Conservation (phyloP, 1,140 invertebrate species). For the Aleiodes sp. region DNA sequence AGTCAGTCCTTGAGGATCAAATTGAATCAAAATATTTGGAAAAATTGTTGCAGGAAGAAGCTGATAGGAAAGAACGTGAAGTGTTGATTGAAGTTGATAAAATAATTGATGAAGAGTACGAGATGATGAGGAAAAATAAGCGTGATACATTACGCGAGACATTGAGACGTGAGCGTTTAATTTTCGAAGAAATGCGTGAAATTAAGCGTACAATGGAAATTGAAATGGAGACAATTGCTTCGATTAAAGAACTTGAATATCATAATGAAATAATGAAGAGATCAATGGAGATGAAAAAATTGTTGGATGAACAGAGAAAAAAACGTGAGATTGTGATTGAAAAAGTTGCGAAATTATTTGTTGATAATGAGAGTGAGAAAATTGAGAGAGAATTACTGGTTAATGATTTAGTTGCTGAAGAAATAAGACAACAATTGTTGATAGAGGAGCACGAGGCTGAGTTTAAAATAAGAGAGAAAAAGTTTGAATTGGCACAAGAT, state of each 20-base stretch:
- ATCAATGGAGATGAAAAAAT: slow-evolving; percentile 32
- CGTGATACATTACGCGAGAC: slow-evolving; percentile 30
- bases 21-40: slow-evolving; percentile 39
- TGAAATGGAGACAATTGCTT: not conserved
- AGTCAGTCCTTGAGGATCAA: slow-evolving; percentile 41
- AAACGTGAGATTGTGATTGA: slow-evolving; percentile 36
- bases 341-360: slow-evolving; percentile 39
- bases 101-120: slow-evolving; percentile 41
- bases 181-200: slow-evolving; percentile 34
- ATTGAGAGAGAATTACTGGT: slow-evolving; percentile 40
- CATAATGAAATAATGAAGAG: slow-evolving; percentile 37
- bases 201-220: not conserved
- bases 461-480: slow-evolving; percentile 29
- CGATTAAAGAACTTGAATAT: slow-evolving; percentile 29
- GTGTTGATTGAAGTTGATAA: slow-evolving; percentile 43
- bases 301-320: slow-evolving; percentile 28
- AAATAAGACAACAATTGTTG: slow-evolving; percentile 39
- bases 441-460: slow-evolving; percentile 33
- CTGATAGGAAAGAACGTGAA: slow-evolving; percentile 41
- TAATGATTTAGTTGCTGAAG: slow-evolving; percentile 47
- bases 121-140: slow-evolving; percentile 24
- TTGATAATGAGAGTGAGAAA: slow-evolving; percentile 31
- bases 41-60: slow-evolving; percentile 23
- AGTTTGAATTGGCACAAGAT: slow-evolving; percentile 33
- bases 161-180: slow-evolving; percentile 35